Percentiles rank a stretch among this genome's conserved stretches.
Evolutionary conservation across 2,888 invertebrate genomes (phyloP).

Genomic region (Adineta ricciae): DNA sequence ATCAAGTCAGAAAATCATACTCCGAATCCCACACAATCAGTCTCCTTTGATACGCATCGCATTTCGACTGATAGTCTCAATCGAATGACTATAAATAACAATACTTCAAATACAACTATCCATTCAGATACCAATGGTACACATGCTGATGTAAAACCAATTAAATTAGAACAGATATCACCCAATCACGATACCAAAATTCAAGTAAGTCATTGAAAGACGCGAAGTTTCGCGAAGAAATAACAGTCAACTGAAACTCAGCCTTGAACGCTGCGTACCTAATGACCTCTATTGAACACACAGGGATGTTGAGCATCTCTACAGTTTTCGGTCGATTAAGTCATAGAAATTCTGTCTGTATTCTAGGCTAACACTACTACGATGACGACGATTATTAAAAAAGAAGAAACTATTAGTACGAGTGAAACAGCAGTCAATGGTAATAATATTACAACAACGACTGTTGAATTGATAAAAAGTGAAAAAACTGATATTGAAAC

Average conservation of each 20-base stretch:
- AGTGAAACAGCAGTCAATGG: not conserved
- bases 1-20: not conserved
- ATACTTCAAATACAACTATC: not conserved
- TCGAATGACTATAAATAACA: not conserved
- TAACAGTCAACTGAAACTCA: too few species aligned
- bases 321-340: too few species aligned
- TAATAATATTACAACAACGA: not conserved
- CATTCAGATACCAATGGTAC: not conserved
- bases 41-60: not conserved
- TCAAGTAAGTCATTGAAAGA: not conserved
- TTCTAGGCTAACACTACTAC: not conserved
- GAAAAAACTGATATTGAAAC: not conserved
- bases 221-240: too few species aligned
- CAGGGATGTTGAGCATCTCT: too few species aligned
- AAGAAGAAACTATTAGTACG: not conserved
- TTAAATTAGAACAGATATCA: not conserved
- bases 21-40: not conserved
- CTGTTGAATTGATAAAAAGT: not conserved
- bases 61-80: not conserved
- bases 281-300: too few species aligned
- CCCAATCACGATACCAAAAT: not conserved
- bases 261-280: too few species aligned
- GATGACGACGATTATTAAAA: not conserved
- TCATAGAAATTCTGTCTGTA: not conserved
- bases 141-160: not conserved